Evolutionary conservation across 2,797 vertebrate species (phyloP).

Genomic region (Eurystomus glaucurus): DNA sequence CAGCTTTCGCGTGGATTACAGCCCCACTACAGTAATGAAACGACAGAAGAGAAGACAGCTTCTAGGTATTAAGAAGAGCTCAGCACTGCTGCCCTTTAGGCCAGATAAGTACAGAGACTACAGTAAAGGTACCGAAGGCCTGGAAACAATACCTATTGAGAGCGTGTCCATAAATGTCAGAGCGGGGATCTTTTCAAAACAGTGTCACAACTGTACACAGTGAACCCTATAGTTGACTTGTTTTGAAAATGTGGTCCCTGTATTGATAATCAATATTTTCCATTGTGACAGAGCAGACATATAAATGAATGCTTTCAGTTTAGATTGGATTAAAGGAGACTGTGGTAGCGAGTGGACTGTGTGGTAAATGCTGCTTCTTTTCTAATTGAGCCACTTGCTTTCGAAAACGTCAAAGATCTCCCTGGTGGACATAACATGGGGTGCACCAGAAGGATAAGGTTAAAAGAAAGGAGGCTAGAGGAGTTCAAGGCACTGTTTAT

Average conservation of each 20-base stretch:
- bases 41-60: background rate
- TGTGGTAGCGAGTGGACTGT: background rate
- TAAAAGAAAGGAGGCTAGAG: slow-evolving; percentile 23
- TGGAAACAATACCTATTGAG: background rate
- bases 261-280: slow-evolving; percentile 48
- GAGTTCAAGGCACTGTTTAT: slow-evolving; percentile 45
- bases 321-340: slow-evolving; percentile 10
- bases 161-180: background rate
- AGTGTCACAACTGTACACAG: background rate
- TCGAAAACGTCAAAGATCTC: slow-evolving; percentile 24
- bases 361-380: slow-evolving; percentile 7
- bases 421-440: slow-evolving; percentile 27
- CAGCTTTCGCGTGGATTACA: background rate
- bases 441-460: slow-evolving; percentile 4
- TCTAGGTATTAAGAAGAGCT: background rate
- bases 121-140: background rate
- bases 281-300: slow-evolving; percentile 12
- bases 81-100: background rate
- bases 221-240: background rate
- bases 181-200: background rate
- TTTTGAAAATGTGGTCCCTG: slow-evolving; percentile 3
- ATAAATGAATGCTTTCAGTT: slow-evolving; percentile 17
- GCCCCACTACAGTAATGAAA: background rate
- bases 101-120: background rate
- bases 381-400: slow-evolving; percentile 63